Base-by-base conservation (phyloP, 2,797 vertebrate species). In the Crenichthys baileyi region DNA sequence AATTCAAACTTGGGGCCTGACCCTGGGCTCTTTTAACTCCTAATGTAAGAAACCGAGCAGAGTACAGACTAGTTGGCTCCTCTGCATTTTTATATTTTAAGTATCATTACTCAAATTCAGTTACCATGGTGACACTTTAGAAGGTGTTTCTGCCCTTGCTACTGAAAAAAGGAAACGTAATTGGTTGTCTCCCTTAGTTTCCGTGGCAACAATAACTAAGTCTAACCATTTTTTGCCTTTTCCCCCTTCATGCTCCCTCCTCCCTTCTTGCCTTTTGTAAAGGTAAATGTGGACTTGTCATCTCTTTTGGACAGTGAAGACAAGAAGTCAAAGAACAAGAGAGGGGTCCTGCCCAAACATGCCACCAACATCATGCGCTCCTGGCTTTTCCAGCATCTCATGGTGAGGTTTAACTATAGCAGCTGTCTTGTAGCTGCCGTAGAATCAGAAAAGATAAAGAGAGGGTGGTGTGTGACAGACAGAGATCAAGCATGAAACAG, bases 351-450 rank as follows among this genome's bases (percentile, higher is more conserved):
- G 86, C 98, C 98, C 86, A 99, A 99, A 93, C 98, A 99, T 0
- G 98, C 98, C 94, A 99, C 98, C 90, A 99, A 99, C 95, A 99
- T 99, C 92, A 99, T 99, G 98, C 97, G 98, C 88, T 99, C 98
- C 80, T 99, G 98, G 98, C 98, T 99, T 92, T 99, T 99, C 94
- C 98, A 99, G 90, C 98, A 99, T 91, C 97, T 99, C 93, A 99
- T 99, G 98, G 98, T 99, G 95, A 97, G 97, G 75, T 39, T 22
- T 29, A 26, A 24, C 22, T 11, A n/a, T 39, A 41, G 51, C 71
- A 55, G 41, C 26, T 56, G 31, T 56, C 56, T 72, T 39, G 22
- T n/a, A 12, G 71, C 51, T n/a, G 51, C 36, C 22, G 31, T 31
- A 24, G 16, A 7, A 39, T 36, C 18, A 7, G 51, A 72, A 2